Evolutionary conservation across 2,797 vertebrate genomes (phyloP).

Genomic region (Macroramphosus scolopax): DNA sequence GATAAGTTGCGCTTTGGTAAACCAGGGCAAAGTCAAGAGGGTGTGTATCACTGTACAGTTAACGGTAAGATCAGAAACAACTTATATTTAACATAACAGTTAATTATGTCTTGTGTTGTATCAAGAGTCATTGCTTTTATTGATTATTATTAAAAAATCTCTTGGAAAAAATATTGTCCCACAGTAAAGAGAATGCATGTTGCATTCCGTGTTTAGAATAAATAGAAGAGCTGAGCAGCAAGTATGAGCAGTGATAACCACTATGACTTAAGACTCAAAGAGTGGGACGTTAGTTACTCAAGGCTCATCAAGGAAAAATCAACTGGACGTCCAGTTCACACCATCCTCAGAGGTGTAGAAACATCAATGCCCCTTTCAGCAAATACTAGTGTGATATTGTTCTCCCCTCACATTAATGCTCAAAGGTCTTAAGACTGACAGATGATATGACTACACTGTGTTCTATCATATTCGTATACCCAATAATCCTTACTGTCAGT

Average conservation of each 20-base stretch:
- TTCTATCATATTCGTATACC: constrained; percentile 42
- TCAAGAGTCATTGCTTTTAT: too few relatives aligned
- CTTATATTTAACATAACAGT: too few relatives aligned
- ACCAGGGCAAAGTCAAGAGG: constrained; percentile 73
- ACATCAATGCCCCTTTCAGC: too few relatives aligned
- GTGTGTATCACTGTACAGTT: constrained; percentile 18
- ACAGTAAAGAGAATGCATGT: too few relatives aligned
- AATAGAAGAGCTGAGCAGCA: neutral
- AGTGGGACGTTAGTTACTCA: neutral
- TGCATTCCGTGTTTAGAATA: constrained; percentile 1
- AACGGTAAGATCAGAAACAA: constrained; percentile 40
- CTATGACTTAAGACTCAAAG: neutral
- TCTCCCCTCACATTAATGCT: too few relatives aligned
- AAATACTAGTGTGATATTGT: too few relatives aligned
- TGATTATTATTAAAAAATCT: too few relatives aligned
- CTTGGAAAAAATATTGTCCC: too few relatives aligned
- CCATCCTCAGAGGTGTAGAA: too few relatives aligned
- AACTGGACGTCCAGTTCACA: too few relatives aligned
- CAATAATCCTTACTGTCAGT: constrained; percentile 21
- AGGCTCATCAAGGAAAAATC: neutral
- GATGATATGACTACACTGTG: constrained; percentile 7
- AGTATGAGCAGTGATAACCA: neutral
- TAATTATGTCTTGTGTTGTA: too few relatives aligned
- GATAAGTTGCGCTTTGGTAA: constrained; percentile 72
- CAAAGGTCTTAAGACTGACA: too few relatives aligned